These are phyloP conservation scores for Epizoanthus scotinus DNA, from an alignment of 92 coral and sea anemone species.

Conservation along the genomic window DNA sequence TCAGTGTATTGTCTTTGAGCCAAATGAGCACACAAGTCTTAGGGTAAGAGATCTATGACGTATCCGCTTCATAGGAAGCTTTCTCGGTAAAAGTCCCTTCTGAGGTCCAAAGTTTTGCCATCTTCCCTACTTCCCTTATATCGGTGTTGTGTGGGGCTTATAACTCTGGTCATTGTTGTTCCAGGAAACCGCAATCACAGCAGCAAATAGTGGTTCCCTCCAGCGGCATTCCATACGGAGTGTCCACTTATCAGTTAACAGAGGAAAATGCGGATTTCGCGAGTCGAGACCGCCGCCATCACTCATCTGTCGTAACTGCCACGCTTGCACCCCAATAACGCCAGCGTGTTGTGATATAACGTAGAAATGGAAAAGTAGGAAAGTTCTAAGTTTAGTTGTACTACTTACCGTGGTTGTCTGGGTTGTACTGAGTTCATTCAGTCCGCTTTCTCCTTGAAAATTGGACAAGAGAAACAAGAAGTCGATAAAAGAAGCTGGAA, in stretches of 20 bases:
- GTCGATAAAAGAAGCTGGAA: too few species aligned
- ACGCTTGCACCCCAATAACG: constrained; percentile 67
- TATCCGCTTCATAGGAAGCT: too few species aligned
- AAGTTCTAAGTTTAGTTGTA: neutral
- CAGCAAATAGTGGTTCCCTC: constrained; percentile 83
- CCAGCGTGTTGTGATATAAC: neutral
- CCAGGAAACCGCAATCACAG: constrained; percentile 78
- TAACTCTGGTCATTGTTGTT: neutral
- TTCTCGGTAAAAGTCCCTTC: too few species aligned
- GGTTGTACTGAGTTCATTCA: too few species aligned
- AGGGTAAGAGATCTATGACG: too few species aligned
- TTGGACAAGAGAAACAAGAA: too few species aligned
- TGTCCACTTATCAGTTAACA: constrained; percentile 89
- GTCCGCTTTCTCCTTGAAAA: too few species aligned
- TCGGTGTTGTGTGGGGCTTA: too few species aligned
- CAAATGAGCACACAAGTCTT: too few species aligned
- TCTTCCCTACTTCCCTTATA: too few species aligned
- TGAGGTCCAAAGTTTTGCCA: too few species aligned
- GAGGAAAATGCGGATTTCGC: constrained; percentile 99
- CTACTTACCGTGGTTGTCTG: neutral
- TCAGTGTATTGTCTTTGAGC: too few species aligned
- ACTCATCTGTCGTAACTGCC: constrained; percentile 88
- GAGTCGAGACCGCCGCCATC: constrained; percentile 92
- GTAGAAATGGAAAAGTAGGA: neutral
- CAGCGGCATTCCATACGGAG: constrained; percentile 88